Base-by-base conservation (phyloP, 2,797 vertebrate species). In the Melopsittacus undulatus region DNA sequence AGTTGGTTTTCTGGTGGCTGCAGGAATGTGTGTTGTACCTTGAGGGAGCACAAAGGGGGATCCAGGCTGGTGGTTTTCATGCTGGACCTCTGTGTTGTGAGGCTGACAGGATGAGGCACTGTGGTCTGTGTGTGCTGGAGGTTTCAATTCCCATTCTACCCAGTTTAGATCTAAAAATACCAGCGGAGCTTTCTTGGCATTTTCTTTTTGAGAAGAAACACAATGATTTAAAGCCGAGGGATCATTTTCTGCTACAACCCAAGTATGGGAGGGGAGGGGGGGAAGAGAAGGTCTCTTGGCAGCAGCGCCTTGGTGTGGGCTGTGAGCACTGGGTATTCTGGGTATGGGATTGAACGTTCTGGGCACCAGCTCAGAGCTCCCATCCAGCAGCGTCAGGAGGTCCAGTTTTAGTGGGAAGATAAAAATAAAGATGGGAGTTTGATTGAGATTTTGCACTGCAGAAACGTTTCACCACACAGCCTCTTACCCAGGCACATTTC, bases 381-480 rank as follows among this genome's bases (percentile, higher is more conserved):
- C 92, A 90, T 86, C 89, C 96, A 97, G 93, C 62, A 15, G 17
- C 83, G 78, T 89, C 83, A 94, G 96, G 95, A 89, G 11, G 92
- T 92, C 96, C 93, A 72, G 75, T 89, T 95, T 1, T 51, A 94
- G 95, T 84, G 91, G 96, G 86, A 90, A 94, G 95, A 95, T 92
- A 96, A 96, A 96, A 96, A 96, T 97, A 97, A 97, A 97, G 63
- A 92, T 19, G 91, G 69, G 96, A 95, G 86, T 95, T 96, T 94
- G 94, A 91, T 14, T 92, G 96, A 87, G 95, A 87, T 92, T 90
- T 94, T 97, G 94, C 89, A 86, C 89, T 91, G 94, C 89, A 95
- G 94, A 62, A 87, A 92, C 89, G 87, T 97, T 95, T 94, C 12
- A 84, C 95, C 97, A 93, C 96, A 95, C 95, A 90, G 74, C 94